Base-by-base conservation (phyloP, 1,140 invertebrate genomes). In the Leptinotarsa defecta region DNA sequence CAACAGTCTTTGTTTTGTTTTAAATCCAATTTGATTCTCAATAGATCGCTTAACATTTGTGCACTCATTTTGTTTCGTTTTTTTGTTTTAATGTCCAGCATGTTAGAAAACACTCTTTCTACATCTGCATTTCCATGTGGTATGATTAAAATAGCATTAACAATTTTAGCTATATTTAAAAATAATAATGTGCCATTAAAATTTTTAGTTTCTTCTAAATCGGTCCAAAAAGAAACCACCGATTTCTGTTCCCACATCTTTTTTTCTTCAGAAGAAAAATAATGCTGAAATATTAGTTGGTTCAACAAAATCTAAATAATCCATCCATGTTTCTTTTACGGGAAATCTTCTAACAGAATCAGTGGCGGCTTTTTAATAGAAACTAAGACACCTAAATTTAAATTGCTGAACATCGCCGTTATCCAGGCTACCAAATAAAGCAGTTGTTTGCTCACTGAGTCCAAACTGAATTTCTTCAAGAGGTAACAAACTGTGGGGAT, bases 81-180 rank as follows among this genome's bases (percentile, higher is more conserved):
- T 71, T 75, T 71, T 48, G 67, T 71, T 71, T 70, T 75, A 11
- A 75, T 19, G 19, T 75, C 74, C 4, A 52, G 5, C 68, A 75
- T 75, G 17, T 27, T n/a, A 57, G 68, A 75, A 72, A 75, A 75
- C n/a, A 73, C 20, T 75, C 74, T 75, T 75, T 75, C 74, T 4
- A 75, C 74, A 61, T 75, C 74, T 62, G 74, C 74, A 71, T 75
- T 75, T 52, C 65, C 74, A 73, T 75, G 74, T 19, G 74, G 48
- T 13, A 75, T 27, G 13, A 24, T 52, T 34, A 75, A 48, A 61
- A 75, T 71, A n/a, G 27, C 62, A 5, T 20, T 34, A 17, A 62
- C 74, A 43, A 75, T 68, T 71, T 71, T 49, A n/a, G 19, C 6
- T 27, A 75, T 75, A 71, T 75, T 75, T 71, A 49, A 17, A 27